phyloP scores from a whole-genome alignment of 2,888 invertebrate genomes.

The Bombylius major region DNA sequence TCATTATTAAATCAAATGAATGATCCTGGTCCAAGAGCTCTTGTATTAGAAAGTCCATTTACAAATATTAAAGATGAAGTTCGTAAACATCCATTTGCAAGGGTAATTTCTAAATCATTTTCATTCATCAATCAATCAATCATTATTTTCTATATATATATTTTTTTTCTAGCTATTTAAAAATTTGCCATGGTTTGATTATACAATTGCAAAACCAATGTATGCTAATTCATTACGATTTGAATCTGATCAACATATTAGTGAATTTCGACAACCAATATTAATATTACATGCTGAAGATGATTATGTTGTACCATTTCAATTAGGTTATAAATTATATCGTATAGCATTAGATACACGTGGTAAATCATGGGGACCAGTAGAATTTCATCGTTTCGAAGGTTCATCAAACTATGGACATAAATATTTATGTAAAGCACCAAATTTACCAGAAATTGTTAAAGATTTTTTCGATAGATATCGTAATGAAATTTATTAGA shows the following conservation, averaged over 20 bases:
- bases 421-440: constrained; percentile 69
- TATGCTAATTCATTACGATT: constrained; percentile 59
- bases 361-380: constrained; percentile 43
- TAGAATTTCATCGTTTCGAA: constrained; percentile 62
- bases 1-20: constrained; percentile 43
- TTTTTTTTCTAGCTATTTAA: constrained; percentile 56
- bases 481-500: constrained; percentile 27
- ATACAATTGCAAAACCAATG: constrained; percentile 67
- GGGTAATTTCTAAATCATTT: constrained; percentile 36
- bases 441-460: constrained; percentile 55
- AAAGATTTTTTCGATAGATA: constrained; percentile 42
- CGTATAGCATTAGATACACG: constrained; percentile 47
- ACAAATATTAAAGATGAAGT: constrained; percentile 85
- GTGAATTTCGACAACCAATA: constrained; percentile 54
- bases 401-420: constrained; percentile 58
- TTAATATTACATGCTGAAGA: constrained; percentile 87
- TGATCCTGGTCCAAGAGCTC: constrained; percentile 47
- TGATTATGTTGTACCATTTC: constrained; percentile 73
- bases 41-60: constrained; percentile 88
- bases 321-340: constrained; percentile 64
- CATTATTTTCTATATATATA: constrained; percentile 3
- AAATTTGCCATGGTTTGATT: constrained; percentile 73
- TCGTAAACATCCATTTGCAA: constrained; percentile 63
- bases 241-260: constrained; percentile 62
- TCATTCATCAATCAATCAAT: too few relatives aligned